Base-by-base conservation (phyloP, 2,113 vertebrate species). In the Laticauda laticaudata region DNA sequence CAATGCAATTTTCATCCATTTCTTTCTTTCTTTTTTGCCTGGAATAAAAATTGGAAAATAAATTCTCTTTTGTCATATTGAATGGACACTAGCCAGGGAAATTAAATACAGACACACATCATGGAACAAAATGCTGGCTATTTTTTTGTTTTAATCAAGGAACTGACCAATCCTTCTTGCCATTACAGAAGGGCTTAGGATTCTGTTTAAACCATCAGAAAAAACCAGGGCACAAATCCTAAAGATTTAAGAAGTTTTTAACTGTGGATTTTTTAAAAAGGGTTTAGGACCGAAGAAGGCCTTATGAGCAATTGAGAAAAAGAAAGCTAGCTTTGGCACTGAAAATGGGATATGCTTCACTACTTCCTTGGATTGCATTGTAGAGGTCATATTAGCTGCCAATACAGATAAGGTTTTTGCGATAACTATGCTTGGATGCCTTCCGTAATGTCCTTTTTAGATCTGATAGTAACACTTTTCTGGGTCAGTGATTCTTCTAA, bases 371-470 rank as follows among this genome's bases (percentile, higher is more conserved):
- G 92, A 93, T 90, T 93, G 92, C 55, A 39, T 24, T 53, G 56
- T 53, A 39, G 88, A 93, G 69, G 75, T 86, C 21, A 15, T 64
- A 89, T 5, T 64, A 0, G 2, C 90, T 75, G 23, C 3, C 5
- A 86, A 91, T 55, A 55, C 86, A 92, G 90, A 89, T 89, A 93
- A 91, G 93, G 1, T 0, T 23, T 53, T 34, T 7, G 54, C 18
- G 43, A 18, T 18, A 48, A 89, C 3, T 3, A 6, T 39, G 61
- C 0, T 48, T 39, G 54, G 24, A 87, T 4, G 26, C 1, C 51
- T 95, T 94, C 92, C 21, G 51, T 34, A 45, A 85, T 89, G 86
- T 4, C 57, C 0, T 94, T 94, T 95, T 91, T 12, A 94, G 92
- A 92, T 1, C 91, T 94, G 14, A 20, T 93, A 51, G 57, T 23